Conservation (phyloP, 2,797 vertebrate genomes). For the Esox masquinongy region DNA sequence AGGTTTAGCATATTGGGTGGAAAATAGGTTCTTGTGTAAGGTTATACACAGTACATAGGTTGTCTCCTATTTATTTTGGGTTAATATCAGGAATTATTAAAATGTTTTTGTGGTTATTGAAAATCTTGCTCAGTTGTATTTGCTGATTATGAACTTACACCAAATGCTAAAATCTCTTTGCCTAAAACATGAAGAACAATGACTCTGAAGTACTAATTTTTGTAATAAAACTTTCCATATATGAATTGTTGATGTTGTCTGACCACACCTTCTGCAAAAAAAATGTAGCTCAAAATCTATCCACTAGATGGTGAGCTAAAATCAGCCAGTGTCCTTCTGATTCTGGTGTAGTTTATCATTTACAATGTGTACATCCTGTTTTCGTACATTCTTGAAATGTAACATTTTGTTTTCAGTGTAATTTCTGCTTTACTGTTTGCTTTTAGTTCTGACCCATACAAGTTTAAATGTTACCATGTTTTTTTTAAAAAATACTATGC, state of each 20-base stretch:
- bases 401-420: not conserved
- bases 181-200: not conserved
- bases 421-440: too few species aligned
- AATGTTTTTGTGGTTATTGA: not conserved
- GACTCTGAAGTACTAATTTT: not conserved
- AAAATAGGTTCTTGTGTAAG: not conserved
- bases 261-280: not conserved
- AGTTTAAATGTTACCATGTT: too few species aligned
- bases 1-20: not conserved
- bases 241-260: not conserved
- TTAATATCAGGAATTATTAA: not conserved
- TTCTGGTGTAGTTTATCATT: not conserved
- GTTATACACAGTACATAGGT: not conserved
- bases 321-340: not conserved
- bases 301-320: not conserved
- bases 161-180: not conserved
- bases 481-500: too few species aligned
- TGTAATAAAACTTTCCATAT: not conserved
- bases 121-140: not conserved
- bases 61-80: not conserved
- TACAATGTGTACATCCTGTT: not conserved
- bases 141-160: not conserved
- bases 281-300: not conserved
- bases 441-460: too few species aligned
- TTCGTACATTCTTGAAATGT: not conserved